These are phyloP conservation scores for Coluber constrictor DNA, from an alignment of 2,797 vertebrate species.

Conservation along the genomic window DNA sequence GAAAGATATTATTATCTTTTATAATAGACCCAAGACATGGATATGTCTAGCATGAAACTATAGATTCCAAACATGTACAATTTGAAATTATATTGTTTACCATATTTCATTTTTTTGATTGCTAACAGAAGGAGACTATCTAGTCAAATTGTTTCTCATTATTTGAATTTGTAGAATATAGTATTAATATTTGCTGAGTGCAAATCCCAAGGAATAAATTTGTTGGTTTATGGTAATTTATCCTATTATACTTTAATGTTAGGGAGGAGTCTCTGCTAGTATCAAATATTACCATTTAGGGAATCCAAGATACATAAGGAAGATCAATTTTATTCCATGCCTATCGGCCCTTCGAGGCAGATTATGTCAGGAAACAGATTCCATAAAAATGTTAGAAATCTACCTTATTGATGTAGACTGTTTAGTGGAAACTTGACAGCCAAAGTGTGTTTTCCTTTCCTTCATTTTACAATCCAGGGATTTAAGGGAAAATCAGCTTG, in stretches of 20 bases:
- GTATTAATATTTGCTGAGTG: not conserved
- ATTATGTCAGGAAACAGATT: not conserved
- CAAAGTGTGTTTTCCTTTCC: not conserved
- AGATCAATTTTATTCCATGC: not conserved
- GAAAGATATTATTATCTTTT: not conserved
- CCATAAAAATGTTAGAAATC: not conserved
- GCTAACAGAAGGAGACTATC: not conserved
- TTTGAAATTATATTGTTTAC: not conserved
- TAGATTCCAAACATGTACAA: not conserved
- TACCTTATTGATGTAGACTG: not conserved
- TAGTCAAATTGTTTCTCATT: not conserved
- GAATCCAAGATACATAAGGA: not conserved
- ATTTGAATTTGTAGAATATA: not conserved
- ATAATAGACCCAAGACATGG: not conserved
- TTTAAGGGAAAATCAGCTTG: not conserved
- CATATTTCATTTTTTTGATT: not conserved
- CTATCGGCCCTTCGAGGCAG: not conserved
- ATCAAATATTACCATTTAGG: not conserved
- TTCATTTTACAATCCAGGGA: not conserved
- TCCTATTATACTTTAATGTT: not conserved
- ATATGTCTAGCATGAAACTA: not conserved
- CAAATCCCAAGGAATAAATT: not conserved
- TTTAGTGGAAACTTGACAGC: not conserved
- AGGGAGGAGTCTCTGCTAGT: not conserved
- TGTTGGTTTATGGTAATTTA: not conserved